Conservation (phyloP, 2,797 vertebrate species). For the Phrynocephalus guinanensis region DNA sequence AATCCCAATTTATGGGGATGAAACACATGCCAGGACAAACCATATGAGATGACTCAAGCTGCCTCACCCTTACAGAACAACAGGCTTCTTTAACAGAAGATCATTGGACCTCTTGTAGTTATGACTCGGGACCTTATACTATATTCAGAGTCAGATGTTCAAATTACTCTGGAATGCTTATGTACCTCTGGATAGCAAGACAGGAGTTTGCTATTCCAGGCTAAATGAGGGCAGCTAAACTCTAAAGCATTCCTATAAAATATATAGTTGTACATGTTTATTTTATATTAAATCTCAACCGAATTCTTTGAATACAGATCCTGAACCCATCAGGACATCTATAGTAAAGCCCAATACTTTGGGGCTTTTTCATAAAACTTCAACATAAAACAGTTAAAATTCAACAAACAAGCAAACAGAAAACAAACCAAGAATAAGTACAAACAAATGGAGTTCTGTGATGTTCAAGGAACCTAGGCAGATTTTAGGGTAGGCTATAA, state of each 20-base stretch:
- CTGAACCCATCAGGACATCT: not conserved
- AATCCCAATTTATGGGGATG: slow-evolving; percentile 77
- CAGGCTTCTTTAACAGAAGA: slow-evolving; percentile 65
- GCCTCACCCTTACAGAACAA: slow-evolving; percentile 74
- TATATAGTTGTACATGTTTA: not conserved
- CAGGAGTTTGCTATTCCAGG: not conserved
- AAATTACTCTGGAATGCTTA: slow-evolving; percentile 5
- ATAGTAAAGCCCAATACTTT: not conserved
- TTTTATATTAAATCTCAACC: slow-evolving; percentile 2
- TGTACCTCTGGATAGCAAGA: not conserved
- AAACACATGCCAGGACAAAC: slow-evolving; percentile 78
- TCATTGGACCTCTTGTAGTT: slow-evolving; percentile 63
- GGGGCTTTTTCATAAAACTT: not conserved
- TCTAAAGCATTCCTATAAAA: not conserved
- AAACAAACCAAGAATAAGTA: not conserved
- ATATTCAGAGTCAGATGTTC: slow-evolving; percentile 11
- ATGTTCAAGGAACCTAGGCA: not conserved
- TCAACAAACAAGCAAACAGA: slow-evolving; percentile 11
- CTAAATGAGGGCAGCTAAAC: not conserved
- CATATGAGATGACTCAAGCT: slow-evolving; percentile 76
- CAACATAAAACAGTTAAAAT: not conserved
- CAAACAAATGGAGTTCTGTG: not conserved
- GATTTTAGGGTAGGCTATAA: slow-evolving; percentile 27
- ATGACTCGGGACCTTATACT: slow-evolving; percentile 73
- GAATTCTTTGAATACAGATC: slow-evolving; percentile 5